Evolutionary conservation across 2,888 invertebrate genomes (phyloP), one percentile per base, ranked within the genome.

Genomic region (Cryptophagus acutangulus): DNA sequence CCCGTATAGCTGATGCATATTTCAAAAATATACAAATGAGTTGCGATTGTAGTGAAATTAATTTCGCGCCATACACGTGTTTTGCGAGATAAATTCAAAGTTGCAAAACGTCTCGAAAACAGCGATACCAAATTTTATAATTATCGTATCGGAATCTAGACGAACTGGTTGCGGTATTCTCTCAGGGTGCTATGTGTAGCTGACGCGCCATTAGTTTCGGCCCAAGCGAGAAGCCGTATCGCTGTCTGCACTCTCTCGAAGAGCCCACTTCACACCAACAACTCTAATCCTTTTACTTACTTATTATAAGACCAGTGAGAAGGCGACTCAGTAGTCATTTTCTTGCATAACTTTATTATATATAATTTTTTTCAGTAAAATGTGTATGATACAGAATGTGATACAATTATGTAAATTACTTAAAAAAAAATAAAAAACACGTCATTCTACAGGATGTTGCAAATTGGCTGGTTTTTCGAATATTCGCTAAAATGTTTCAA

Each of bases 121-220:
- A 53, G 59, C 62, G 59, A 59, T 58, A 61, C 65, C 65, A 59
- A 63, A 62, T 66, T 66, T 65, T 62, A 63, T 63, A 65, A 67
- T 64, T 65, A 65, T 65, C 64, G 58, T 54, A 59, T 61, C 56
- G 65, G 65, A 66, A 67, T 66, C 65, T 65, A 62, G 64, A 62
- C 49, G 63, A 61, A 65, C 65, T 60, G 63, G 65, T 65, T 61
- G 59, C 59, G 59, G 60, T 31, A 31, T 31, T 31, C 31, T 48
- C 46, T 48, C 40, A 33, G 61, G 61, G 62, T 61, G 63, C 61
- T 56, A 58, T 56, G 55, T 48, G 55, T 48, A 52, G 43, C 47
- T 59, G 63, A 65, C 62, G 60, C 60, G 59, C 61, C 62, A 62
- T 65, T 62, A 58, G 60, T 63, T 62, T 60, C 53, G 46, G 41